phyloP scores from a whole-genome alignment of 2,113 vertebrate genomes.

The Protomyctophum bolini region DNA sequence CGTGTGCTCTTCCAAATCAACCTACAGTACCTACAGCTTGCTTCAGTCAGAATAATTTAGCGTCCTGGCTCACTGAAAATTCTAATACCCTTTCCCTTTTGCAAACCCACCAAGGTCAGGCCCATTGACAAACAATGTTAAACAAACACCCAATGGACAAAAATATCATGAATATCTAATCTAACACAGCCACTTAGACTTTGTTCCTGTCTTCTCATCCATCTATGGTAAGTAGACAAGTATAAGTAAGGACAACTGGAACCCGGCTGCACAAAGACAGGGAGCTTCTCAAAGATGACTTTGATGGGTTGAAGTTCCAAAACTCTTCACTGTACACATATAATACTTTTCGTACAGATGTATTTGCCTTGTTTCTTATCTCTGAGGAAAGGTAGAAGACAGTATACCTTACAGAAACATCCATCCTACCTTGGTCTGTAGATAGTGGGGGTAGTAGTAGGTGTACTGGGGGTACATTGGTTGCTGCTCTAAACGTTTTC shows the following conservation, averaged over 20 bases:
- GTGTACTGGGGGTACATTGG: slow-evolving; percentile 99
- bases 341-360: background rate
- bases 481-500: slow-evolving; percentile 98
- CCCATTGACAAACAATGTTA: background rate
- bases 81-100: background rate
- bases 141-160: background rate
- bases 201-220: background rate
- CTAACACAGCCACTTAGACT: background rate
- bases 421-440: slow-evolving; percentile 93
- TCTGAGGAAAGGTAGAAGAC: background rate
- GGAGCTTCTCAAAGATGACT: background rate
- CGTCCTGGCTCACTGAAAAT: background rate
- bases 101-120: background rate
- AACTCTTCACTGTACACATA: background rate
- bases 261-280: background rate
- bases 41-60: background rate
- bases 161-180: background rate
- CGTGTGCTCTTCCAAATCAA: background rate
- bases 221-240: background rate
- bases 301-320: background rate
- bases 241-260: background rate
- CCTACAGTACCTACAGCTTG: no score
- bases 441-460: slow-evolving; percentile 97
- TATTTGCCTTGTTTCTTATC: slow-evolving; percentile 6
- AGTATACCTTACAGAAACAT: slow-evolving; percentile 15